Evolutionary conservation across 2,888 invertebrate species (phyloP), one percentile per base, ranked within the genome.

Genomic region (Noctua pronuba): DNA sequence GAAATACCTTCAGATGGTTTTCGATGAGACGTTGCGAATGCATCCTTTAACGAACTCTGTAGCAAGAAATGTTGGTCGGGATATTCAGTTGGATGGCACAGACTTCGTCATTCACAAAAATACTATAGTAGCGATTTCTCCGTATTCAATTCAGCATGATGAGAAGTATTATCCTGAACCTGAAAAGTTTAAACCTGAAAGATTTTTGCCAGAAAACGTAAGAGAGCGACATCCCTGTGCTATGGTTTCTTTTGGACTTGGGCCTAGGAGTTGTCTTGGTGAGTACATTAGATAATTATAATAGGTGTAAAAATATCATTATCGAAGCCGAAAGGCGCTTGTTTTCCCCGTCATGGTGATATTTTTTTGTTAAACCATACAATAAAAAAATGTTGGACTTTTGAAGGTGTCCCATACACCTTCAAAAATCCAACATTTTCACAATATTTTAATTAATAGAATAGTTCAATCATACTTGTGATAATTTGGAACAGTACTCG

Each of bases 181-280:
- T 11, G 92, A 93, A 62, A 92, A 91, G 68, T 97, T 97, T 87
- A 93, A 96, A 75, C 97, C 97, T 2, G 96, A 97, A 65, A 92
- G 97, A 75, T 97, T 97, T 89, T 89, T 90, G 28, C 88, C 92
- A 2, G 94, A 95, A 77, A 94, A 92, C 62, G 89, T 89, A 52
- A 90, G 86, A 64, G 83, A 88, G 28, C 88, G 94, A 49, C 94
- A 94, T 82, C 88, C 93, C 0, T 95, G 93, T 85, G 93, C 94
- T 0, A 96, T 92, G 86, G 76, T 96, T 52, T 95, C 96, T 6
- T 96, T 96, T 87, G 96, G 96, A 67, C 92, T 90, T 75, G 96
- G 96, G 13, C 96, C 95, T 0, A 91, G 96, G 76, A 93, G 93
- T 76, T 96, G 96, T 86, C 91, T 96, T 24, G 96, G 96, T 96